Conservation (phyloP, 1,140 invertebrate genomes). For the Drosophila kohkoa region DNA sequence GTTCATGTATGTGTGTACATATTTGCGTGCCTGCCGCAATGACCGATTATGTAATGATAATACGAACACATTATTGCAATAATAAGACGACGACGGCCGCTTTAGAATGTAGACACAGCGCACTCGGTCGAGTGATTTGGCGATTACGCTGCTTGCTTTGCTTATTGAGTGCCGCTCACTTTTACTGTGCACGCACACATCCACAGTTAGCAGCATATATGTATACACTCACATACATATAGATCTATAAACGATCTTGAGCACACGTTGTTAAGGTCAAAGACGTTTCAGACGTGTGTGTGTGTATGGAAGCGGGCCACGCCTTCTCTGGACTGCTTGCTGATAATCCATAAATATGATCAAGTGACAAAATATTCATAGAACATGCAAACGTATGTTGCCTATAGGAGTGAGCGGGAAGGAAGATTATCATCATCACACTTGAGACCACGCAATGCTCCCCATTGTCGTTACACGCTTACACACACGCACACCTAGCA, state of each 20-base stretch:
- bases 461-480: background rate
- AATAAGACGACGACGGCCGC: constrained; percentile 42
- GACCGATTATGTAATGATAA: constrained; percentile 73
- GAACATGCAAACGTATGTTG: constrained; percentile 28
- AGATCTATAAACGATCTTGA: constrained; percentile 63
- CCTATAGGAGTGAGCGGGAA: background rate
- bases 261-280: constrained; percentile 67
- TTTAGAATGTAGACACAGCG: constrained; percentile 30
- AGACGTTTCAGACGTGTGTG: constrained; percentile 45
- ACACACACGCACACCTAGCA: background rate
- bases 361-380: constrained; percentile 24
- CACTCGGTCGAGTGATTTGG: constrained; percentile 50
- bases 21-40: constrained; percentile 34
- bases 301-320: constrained; percentile 22
- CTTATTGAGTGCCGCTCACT: constrained; percentile 42
- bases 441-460: background rate
- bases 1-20: background rate
- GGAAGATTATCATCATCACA: background rate
- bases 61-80: constrained; percentile 53
- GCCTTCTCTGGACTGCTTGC: constrained; percentile 46
- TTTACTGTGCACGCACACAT: constrained; percentile 22
- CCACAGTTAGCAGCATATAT: constrained; percentile 2
- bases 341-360: constrained; percentile 63
- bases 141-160: constrained; percentile 34
- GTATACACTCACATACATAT: background rate